phyloP scores from a whole-genome alignment of 2,888 invertebrate species.

The Torymus texanus region DNA sequence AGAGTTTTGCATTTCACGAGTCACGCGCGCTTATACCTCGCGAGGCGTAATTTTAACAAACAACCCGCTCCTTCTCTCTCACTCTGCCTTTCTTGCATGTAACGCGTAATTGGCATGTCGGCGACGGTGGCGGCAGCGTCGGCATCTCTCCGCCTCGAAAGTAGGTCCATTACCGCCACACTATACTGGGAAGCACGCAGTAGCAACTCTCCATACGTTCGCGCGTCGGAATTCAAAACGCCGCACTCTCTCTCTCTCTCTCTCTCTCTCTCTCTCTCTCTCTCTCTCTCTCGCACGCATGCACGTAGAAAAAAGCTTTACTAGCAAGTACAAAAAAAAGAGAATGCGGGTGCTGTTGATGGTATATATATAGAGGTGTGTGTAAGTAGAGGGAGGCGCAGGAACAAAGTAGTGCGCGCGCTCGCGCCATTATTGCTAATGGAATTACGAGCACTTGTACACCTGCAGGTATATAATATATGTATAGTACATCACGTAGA shows the following conservation, averaged over 20 bases:
- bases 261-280: no score
- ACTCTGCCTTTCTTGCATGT: constrained; percentile 14
- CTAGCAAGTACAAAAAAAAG: no score
- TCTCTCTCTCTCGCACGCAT: no score
- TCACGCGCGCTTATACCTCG: background rate
- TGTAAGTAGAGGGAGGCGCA: no score
- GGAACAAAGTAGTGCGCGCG: background rate
- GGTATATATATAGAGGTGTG: no score
- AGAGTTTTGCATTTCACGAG: background rate
- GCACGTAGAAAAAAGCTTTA: no score
- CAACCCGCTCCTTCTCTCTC: background rate
- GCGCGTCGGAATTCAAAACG: no score
- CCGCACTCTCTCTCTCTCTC: no score
- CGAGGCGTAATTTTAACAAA: constrained; percentile 36
- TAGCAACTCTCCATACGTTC: no score
- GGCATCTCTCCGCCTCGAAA: constrained; percentile 19
- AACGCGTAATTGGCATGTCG: constrained; percentile 37
- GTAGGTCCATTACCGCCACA: constrained; percentile 27
- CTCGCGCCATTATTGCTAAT: constrained; percentile 4
- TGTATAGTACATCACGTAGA: background rate
- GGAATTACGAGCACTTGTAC: constrained; percentile 21
- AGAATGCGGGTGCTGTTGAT: no score
- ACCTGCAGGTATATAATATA: background rate
- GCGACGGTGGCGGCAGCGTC: background rate
- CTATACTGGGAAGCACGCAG: background rate